A percentile compares a stretch with the other conserved stretches of the same genome.
These are phyloP conservation scores for Tamandua tetradactyla DNA, from an alignment of 2,797 vertebrate genomes.

Conservation along the genomic window DNA sequence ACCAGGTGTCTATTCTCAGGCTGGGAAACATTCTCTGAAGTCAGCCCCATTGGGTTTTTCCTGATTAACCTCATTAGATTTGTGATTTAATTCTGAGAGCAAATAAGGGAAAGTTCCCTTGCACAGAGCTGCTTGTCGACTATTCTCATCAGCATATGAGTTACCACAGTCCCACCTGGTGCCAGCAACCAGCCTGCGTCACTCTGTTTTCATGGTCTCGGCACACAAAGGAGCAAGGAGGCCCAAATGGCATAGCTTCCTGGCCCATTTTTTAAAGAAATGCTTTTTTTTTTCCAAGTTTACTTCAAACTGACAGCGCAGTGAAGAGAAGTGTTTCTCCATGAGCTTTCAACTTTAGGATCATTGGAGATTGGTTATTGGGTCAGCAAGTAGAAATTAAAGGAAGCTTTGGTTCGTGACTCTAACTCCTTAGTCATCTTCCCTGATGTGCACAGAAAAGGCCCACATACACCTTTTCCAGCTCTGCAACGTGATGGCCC, in stretches of 20 bases:
- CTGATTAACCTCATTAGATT: neutral
- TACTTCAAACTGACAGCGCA: neutral
- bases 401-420: neutral
- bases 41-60: neutral
- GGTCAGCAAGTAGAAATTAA: constrained; percentile 31
- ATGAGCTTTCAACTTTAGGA: constrained; percentile 29
- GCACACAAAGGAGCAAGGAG: neutral
- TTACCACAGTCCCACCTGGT: neutral
- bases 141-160: neutral
- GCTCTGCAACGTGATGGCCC: neutral
- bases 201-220: neutral
- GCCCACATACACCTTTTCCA: neutral
- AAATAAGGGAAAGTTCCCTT: neutral
- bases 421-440: neutral
- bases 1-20: neutral
- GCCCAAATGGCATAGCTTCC: neutral
- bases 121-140: neutral
- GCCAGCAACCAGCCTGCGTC: neutral
- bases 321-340: constrained; percentile 12
- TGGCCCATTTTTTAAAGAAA: neutral
- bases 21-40: neutral
- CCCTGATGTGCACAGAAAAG: neutral
- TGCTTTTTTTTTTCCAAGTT: neutral
- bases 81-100: neutral
- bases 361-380: neutral